These are phyloP conservation scores for Zygothrica quintamaculata DNA, from an alignment of 2,888 invertebrate species.

Conservation along the genomic window DNA sequence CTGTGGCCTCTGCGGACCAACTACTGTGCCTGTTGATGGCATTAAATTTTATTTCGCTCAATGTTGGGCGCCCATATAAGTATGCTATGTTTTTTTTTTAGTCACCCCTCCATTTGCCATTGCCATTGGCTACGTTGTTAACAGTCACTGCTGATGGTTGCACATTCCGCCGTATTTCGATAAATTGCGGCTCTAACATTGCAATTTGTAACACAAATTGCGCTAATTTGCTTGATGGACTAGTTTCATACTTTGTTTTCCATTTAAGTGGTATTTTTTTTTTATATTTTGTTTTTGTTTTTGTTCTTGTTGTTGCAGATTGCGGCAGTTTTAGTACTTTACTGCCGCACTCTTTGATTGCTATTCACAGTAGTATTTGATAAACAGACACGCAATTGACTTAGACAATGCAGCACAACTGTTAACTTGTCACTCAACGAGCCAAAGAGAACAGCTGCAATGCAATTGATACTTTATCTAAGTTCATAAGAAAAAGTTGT, in stretches of 20 bases:
- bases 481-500: too few species aligned
- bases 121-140: conserved; percentile 61
- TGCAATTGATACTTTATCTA: too few species aligned
- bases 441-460: too few species aligned
- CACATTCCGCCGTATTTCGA: conserved; percentile 61
- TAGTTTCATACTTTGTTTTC: conserved; percentile 46
- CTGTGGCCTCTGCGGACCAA: too few species aligned
- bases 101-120: conserved; percentile 11
- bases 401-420: conserved; percentile 12
- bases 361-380: conserved; percentile 43
- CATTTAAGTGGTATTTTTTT: conserved; percentile 18
- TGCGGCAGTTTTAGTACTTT: conserved; percentile 44
- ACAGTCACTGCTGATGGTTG: conserved; percentile 46
- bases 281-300: conserved; percentile 8
- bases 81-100: conserved; percentile 49
- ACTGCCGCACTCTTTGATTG: conserved; percentile 44
- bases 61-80: conserved; percentile 60
- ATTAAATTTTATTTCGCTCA: conserved; percentile 72
- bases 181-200: conserved; percentile 58
- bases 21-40: conserved; percentile 63
- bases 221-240: conserved; percentile 69
- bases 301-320: conserved; percentile 5
- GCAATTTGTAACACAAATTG: conserved; percentile 65
- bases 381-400: conserved; percentile 32
- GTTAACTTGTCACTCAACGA: too few species aligned